Evolutionary conservation across 92 coral and sea anemone genomes (phyloP).

Genomic region (Porites rus): DNA sequence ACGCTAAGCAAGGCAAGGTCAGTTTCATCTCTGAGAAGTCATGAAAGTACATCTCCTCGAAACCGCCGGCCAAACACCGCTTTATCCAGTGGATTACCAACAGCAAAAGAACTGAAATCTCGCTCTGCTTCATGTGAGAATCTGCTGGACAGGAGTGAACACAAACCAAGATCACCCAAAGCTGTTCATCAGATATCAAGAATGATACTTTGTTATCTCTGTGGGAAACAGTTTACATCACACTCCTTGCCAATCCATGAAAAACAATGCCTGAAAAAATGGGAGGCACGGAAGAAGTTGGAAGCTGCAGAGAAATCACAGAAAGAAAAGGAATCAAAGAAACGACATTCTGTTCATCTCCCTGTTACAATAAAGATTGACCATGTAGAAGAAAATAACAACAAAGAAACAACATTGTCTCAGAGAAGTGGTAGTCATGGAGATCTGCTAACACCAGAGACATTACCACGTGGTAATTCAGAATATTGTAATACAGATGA

Average conservation of each 20-base stretch:
- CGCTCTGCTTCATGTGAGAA: slow-evolving; percentile 74
- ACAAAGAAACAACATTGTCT: slow-evolving; percentile 14
- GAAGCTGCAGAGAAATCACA: slow-evolving; percentile 60
- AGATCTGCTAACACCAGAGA: slow-evolving; percentile 29
- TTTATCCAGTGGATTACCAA: background rate
- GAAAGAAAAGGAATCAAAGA: slow-evolving; percentile 53
- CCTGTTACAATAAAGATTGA: slow-evolving; percentile 80
- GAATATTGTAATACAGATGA: slow-evolving; percentile 23
- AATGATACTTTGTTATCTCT: slow-evolving; percentile 92
- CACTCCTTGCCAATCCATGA: slow-evolving; percentile 94
- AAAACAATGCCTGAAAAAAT: slow-evolving; percentile 92
- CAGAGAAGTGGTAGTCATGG: slow-evolving; percentile 40
- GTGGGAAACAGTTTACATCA: slow-evolving; percentile 89
- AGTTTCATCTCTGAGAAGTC: slow-evolving; percentile 47
- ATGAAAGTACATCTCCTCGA: background rate
- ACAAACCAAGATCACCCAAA: slow-evolving; percentile 42
- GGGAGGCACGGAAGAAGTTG: slow-evolving; percentile 71
- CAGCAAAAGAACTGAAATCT: slow-evolving; percentile 15
- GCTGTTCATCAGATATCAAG: slow-evolving; percentile 56
- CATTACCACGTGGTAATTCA: background rate
- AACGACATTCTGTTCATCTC: slow-evolving; percentile 59
- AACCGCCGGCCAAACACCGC: background rate
- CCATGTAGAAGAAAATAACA: slow-evolving; percentile 62
- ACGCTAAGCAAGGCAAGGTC: slow-evolving; percentile 69
- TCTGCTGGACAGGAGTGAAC: slow-evolving; percentile 43